These are phyloP conservation scores for Tupaia chinensis DNA, from an alignment of 2,113 vertebrate genomes.

Conservation along the genomic window DNA sequence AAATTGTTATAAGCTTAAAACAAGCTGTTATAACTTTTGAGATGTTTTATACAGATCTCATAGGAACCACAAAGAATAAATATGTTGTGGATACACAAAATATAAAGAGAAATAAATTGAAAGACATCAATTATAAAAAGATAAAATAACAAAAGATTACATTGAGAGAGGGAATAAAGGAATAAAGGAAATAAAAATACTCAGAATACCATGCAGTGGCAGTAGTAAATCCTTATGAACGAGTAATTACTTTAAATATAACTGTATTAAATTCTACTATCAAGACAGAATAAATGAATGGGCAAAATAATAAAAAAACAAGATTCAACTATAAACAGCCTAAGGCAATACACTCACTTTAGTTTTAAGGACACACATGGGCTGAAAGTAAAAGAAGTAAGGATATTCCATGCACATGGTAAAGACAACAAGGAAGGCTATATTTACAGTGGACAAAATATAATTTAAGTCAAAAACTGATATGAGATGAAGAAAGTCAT, in stretches of 20 bases:
- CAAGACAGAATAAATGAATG: not conserved
- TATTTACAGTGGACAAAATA: not conserved
- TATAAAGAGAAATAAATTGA: not conserved
- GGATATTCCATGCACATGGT: not conserved
- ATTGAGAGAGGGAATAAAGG: not conserved
- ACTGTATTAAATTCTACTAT: not conserved
- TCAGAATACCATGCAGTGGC: not conserved
- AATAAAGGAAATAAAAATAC: not conserved
- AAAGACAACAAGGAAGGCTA: not conserved
- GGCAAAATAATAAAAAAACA: not conserved
- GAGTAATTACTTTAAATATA: not conserved
- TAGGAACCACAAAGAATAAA: not conserved
- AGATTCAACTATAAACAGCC: not conserved
- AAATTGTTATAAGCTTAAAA: too few relatives aligned
- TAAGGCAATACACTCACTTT: not conserved
- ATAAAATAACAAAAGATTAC: not conserved
- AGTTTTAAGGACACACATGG: not conserved
- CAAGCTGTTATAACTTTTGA: too few relatives aligned
- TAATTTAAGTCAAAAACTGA: not conserved
- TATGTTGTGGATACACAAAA: not conserved
- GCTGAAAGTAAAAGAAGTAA: not conserved
- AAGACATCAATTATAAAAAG: not conserved
- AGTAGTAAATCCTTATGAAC: not conserved
- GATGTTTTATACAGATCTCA: not conserved
- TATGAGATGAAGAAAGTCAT: not conserved